Percentiles rank a stretch among this genome's conserved stretches.
Conservation (phyloP, 2,888 invertebrate species). For the Crematogaster levior region DNA sequence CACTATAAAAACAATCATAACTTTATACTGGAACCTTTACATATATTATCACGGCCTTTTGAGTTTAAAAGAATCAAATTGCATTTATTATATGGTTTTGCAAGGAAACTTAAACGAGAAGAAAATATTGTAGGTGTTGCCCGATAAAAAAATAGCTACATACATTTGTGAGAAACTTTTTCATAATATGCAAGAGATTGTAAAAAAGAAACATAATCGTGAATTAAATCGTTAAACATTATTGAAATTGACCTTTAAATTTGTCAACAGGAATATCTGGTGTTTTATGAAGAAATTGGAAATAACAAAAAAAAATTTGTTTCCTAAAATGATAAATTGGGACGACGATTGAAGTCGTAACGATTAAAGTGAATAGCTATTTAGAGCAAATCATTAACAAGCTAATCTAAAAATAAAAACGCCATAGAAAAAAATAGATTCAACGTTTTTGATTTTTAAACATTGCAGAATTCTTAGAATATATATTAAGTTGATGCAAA, state of each 20-base stretch:
- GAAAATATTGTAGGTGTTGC: constrained; percentile 3
- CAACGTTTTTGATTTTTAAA: constrained; percentile 8
- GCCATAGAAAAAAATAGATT: constrained; percentile 11
- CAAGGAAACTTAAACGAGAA: neutral
- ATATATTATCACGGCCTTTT: neutral
- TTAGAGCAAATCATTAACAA: neutral
- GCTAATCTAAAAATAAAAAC: constrained; percentile 2
- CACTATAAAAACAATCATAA: neutral
- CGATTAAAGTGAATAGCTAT: constrained; percentile 9
- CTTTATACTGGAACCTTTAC: constrained; percentile 10
- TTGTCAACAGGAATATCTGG: constrained; percentile 3
- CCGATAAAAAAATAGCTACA: neutral
- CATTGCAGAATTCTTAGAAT: neutral
- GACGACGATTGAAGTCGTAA: constrained; percentile 15
- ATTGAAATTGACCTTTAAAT: neutral
- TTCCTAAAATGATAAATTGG: neutral
- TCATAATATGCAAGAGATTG: constrained; percentile 16
- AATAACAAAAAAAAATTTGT: constrained; percentile 6
- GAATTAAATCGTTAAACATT: constrained; percentile 18
- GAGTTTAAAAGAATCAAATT: constrained; percentile 21
- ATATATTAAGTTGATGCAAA: constrained; percentile 20
- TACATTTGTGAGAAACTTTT: constrained; percentile 15
- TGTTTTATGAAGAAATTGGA: neutral
- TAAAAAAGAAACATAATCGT: constrained; percentile 4
- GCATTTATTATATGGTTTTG: constrained; percentile 14